Evolutionary conservation across 2,797 vertebrate genomes (phyloP).

Genomic region (Linurgus olivaceus): DNA sequence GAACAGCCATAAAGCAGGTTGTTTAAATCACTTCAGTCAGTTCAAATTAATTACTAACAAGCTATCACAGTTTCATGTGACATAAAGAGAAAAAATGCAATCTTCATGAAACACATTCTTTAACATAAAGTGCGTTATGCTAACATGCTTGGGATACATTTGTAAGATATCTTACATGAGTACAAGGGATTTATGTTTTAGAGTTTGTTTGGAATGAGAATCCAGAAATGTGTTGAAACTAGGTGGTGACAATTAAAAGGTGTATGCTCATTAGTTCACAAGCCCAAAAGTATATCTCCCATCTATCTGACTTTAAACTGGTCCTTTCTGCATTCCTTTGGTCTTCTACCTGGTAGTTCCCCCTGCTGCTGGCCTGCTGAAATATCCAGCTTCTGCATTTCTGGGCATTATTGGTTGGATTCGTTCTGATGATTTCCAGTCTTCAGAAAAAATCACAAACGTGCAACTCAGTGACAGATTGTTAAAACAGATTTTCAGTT

Average conservation of each 20-base stretch:
- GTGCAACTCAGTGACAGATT: background rate
- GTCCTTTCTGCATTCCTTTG: background rate
- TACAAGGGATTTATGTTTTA: background rate
- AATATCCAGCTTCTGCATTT: background rate
- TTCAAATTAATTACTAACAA: background rate
- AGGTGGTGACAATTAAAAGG: background rate
- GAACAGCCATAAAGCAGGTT: background rate
- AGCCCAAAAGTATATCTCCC: background rate
- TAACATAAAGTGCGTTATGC: background rate
- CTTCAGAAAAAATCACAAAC: background rate
- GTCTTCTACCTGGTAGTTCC: background rate
- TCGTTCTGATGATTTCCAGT: background rate
- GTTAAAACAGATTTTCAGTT: background rate
- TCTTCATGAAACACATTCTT: background rate
- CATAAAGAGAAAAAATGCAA: background rate
- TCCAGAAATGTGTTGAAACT: background rate
- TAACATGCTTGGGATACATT: background rate
- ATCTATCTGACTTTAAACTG: background rate
- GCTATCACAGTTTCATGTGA: background rate
- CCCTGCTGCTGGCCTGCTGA: background rate
- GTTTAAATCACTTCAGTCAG: background rate
- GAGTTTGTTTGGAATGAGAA: background rate
- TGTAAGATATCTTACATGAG: background rate
- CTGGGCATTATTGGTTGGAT: background rate
- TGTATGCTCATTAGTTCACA: background rate